Conservation (phyloP, 1,140 invertebrate species). For the Trichomalopsis sarcophagae region DNA sequence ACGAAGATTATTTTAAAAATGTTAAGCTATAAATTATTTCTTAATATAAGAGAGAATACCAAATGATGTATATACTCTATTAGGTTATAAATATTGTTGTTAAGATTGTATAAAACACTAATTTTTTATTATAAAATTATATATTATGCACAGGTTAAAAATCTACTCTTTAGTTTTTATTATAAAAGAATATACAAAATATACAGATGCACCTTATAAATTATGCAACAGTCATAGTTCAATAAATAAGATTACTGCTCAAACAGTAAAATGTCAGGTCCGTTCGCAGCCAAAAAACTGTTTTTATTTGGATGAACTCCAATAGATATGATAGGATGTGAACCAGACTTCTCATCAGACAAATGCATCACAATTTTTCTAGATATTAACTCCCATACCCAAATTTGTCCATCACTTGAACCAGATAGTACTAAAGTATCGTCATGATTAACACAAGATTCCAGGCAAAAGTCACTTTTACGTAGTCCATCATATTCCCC, state of each 20-base stretch:
- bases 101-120: no score
- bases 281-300: slow-evolving; percentile 80
- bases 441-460: slow-evolving; percentile 87
- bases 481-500: slow-evolving; percentile 87
- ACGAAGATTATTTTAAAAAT: slow-evolving; percentile 63
- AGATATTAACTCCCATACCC: slow-evolving; percentile 91
- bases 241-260: slow-evolving; percentile 24
- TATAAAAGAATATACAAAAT: slow-evolving; percentile 22
- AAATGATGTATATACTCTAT: not conserved
- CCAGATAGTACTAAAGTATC: slow-evolving; percentile 92
- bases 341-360: slow-evolving; percentile 65
- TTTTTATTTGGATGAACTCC: slow-evolving; percentile 83
- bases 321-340: slow-evolving; percentile 76
- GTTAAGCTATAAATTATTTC: slow-evolving; percentile 58
- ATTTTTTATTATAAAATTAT: no score
- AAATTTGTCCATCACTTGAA: slow-evolving; percentile 89
- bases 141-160: not conserved
- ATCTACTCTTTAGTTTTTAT: slow-evolving; percentile 5
- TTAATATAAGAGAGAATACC: not conserved
- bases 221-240: not conserved
- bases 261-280: slow-evolving; percentile 81
- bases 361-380: slow-evolving; percentile 79
- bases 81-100: not conserved
- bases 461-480: slow-evolving; percentile 87
- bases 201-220: not conserved